Evolutionary conservation across 2,797 vertebrate genomes (phyloP).

Genomic region (Pipistrellus pipistrellus): DNA sequence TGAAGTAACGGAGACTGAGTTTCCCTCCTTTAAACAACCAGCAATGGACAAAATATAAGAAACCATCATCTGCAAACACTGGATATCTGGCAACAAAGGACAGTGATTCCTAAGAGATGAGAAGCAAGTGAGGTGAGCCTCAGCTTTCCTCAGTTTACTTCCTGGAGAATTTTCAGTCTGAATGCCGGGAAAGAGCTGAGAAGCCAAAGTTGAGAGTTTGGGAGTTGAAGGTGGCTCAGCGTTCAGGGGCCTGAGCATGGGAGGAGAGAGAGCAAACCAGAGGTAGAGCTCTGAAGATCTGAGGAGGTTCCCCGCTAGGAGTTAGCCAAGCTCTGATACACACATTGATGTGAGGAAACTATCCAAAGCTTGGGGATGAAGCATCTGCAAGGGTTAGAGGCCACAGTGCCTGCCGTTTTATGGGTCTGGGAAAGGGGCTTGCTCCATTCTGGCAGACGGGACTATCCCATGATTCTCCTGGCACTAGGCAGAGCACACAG

Average conservation of each 20-base stretch:
- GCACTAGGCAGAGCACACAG: too few relatives aligned
- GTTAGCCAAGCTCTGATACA: background rate
- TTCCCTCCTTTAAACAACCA: background rate
- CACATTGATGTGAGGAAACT: background rate
- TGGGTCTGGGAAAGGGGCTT: background rate
- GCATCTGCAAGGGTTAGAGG: background rate
- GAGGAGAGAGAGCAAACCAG: background rate
- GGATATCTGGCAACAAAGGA: background rate
- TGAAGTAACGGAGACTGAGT: background rate
- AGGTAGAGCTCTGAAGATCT: background rate
- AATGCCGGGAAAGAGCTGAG: background rate
- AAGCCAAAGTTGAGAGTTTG: background rate
- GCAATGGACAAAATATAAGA: background rate
- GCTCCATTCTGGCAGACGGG: background rate
- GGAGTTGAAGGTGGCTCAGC: background rate
- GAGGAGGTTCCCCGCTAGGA: too few relatives aligned
- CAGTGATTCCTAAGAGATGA: background rate
- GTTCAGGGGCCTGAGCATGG: background rate
- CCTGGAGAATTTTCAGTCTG: background rate
- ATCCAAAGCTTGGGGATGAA: background rate
- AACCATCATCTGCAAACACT: background rate
- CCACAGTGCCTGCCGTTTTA: accelerated
- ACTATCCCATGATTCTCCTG: background rate
- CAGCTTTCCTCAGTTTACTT: background rate
- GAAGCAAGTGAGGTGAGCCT: background rate